Evolutionary conservation across 37 sponge, comb jelly and placozoan genomes (phyloP), one percentile per base, ranked within the genome.

Genomic region (Mnemiopsis leidyi): DNA sequence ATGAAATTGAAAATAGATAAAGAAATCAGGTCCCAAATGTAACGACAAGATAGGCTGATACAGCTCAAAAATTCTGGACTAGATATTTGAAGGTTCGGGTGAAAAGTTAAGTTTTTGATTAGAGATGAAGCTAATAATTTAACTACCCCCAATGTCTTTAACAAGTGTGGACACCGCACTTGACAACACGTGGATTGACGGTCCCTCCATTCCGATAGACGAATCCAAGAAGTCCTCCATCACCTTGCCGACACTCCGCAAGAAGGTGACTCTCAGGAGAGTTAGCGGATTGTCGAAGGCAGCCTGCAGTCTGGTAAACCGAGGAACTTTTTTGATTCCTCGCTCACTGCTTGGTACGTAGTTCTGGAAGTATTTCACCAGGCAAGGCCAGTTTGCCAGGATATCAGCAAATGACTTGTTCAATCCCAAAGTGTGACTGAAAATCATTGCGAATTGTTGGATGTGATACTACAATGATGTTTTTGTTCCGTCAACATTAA

Each of bases 111-210:
- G 30, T 71, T 13, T 2, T 23, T 71, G 20, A n/a, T n/a, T 71
- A 28, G 3, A 23, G 30, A n/a, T 71, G 3, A 71, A 29, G n/a
- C 75, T 71, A 71, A n/a, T 29, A 71, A n/a, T 71, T 71, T 34
- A 85, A 28, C n/a, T n/a, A 85, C 90, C 90, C 39, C 90, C 90
- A n/a, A 85, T 39, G 35, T 85, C 90, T 61, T 85, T 85, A 29
- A 85, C 39, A n/a, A 85, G 90, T 3, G 40, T 23, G 2, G 90
- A 85, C 0, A 33, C 23, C 0, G 90, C n/a, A 9, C 36, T 39
- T 28, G 32, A 85, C 29, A 85, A 20, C 5, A 85, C 38, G 25
- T 85, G 90, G 16, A 85, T 33, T 28, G 90, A 85, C 61, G 90
- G 23, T 18, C 90, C 90, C 82, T 34, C 38, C 36, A 35, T 30